phyloP scores from a whole-genome alignment of 1,140 invertebrate species.

The Papilio polyxenes region DNA sequence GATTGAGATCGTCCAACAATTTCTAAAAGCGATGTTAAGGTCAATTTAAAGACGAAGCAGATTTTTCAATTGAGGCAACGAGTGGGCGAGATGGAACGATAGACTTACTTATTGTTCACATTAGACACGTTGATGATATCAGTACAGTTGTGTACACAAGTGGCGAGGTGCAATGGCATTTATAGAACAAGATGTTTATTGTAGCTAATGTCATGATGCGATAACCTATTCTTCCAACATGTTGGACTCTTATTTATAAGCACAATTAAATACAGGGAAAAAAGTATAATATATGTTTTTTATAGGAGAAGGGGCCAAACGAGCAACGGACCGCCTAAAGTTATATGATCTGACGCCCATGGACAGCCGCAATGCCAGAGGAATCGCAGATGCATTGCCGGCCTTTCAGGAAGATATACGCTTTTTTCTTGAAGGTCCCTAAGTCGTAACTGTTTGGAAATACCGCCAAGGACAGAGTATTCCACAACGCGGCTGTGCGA shows the following conservation, averaged over 20 bases:
- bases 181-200: constrained; percentile 32
- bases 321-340: no score
- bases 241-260: neutral
- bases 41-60: constrained; percentile 62
- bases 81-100: constrained; percentile 61
- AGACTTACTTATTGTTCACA: constrained; percentile 63
- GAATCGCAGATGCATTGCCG: no score
- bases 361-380: no score
- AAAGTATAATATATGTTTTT: neutral
- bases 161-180: constrained; percentile 13
- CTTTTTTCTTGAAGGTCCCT: no score
- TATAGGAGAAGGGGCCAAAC: no score
- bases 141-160: constrained; percentile 42
- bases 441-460: no score
- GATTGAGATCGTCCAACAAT: constrained; percentile 15
- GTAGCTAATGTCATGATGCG: constrained; percentile 26
- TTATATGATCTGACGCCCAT: no score
- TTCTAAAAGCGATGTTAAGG: constrained; percentile 54
- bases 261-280: neutral
- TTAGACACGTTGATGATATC: constrained; percentile 60
- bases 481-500: no score
- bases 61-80: constrained; percentile 70
- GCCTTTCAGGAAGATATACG: no score
- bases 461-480: no score
- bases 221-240: neutral